Conservation (phyloP, 2,113 vertebrate genomes). For the Pao palembangensis region DNA sequence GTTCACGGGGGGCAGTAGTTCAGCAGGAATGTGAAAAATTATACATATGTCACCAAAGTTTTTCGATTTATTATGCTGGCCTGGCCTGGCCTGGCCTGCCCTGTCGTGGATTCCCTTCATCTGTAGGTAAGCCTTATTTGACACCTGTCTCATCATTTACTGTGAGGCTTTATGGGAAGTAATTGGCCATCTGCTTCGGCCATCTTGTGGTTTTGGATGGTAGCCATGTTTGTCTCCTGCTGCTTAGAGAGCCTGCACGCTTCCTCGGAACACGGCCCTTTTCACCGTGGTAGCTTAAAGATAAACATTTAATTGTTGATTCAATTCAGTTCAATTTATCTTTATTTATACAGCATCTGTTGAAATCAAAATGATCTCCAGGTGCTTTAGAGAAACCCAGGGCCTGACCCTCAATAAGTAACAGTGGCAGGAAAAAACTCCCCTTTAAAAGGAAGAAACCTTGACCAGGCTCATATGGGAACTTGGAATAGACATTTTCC, state of each 20-base stretch:
- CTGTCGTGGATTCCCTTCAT: conserved; percentile 46
- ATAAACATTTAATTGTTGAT: no score
- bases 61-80: background rate
- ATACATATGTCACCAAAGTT: no score
- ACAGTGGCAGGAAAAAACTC: no score
- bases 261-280: conserved; percentile 24
- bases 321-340: no score
- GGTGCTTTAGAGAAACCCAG: no score
- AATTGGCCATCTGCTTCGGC: conserved; percentile 76
- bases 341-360: no score
- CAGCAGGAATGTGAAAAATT: background rate
- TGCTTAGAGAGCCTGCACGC: conserved; percentile 55
- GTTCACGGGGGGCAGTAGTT: no score
- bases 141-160: conserved; percentile 78
- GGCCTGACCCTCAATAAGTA: no score
- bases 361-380: no score
- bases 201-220: conserved; percentile 73
- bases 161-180: conserved; percentile 74
- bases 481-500: background rate
- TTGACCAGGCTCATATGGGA: no score
- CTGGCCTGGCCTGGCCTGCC: background rate
- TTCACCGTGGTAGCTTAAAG: background rate
- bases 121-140: conserved; percentile 72
- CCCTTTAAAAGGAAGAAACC: no score
- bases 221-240: conserved; percentile 63